These are phyloP conservation scores for Merodon equestris DNA, from an alignment of 2,888 invertebrate genomes.

Conservation along the genomic window DNA sequence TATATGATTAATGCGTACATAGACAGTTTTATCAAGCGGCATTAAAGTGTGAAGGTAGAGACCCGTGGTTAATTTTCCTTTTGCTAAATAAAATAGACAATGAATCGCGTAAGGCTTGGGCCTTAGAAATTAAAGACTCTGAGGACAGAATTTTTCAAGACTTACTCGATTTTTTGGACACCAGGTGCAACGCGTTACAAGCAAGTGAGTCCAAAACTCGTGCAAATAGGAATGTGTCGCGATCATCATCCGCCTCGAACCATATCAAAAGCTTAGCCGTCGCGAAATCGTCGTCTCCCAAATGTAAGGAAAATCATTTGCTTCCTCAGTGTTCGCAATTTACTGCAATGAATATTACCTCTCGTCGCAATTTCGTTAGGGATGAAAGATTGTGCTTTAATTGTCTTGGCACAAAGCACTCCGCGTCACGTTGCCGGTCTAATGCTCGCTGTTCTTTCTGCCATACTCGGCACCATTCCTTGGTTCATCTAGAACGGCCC, in stretches of 20 bases:
- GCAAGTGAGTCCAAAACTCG: conserved; percentile 9
- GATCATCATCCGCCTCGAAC: not conserved
- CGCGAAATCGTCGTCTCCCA: not conserved
- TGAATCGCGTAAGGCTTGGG: conserved; percentile 3
- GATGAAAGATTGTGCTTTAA: conserved; percentile 25
- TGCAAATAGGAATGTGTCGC: not conserved
- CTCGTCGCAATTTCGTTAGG: conserved; percentile 10
- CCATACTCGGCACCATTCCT: not conserved
- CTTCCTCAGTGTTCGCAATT: conserved; percentile 8
- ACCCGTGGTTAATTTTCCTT: conserved; percentile 6
- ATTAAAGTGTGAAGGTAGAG: not conserved
- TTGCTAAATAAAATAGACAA: not conserved
- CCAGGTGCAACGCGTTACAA: conserved; percentile 9
- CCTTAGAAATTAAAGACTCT: not conserved
- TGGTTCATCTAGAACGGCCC: not conserved
- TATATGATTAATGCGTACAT: conserved; percentile 15
- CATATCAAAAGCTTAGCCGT: conserved; percentile 5
- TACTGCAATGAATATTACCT: not conserved
- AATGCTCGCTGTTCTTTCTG: not conserved
- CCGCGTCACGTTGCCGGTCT: conserved; percentile 4
- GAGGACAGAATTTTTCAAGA: not conserved
- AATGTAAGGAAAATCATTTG: conserved; percentile 11
- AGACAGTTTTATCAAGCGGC: conserved; percentile 15
- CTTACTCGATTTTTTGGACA: conserved; percentile 13
- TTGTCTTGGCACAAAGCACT: conserved; percentile 4